Percentiles rank a stretch among this genome's conserved stretches.
Evolutionary conservation across 2,797 vertebrate genomes (phyloP).

Genomic region (Brachymystax lenok): DNA sequence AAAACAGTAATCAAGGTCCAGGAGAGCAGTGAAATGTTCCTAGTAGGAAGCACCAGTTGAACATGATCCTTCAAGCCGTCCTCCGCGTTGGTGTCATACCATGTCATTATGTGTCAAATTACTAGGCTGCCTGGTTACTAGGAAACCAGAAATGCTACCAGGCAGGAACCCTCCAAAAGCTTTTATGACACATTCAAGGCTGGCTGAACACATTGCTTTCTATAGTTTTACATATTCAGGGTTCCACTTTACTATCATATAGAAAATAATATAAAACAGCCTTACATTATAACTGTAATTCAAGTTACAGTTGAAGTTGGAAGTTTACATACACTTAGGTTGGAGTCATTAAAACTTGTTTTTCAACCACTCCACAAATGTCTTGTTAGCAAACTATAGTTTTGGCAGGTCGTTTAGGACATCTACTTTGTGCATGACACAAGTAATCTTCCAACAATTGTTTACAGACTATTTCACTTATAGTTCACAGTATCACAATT

Average conservation of each 20-base stretch:
- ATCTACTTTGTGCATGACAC: no score
- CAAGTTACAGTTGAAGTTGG: background rate
- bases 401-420: no score
- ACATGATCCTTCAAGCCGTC: slow-evolving; percentile 31
- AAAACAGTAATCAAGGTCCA: background rate
- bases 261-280: background rate
- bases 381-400: no score
- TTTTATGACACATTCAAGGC: slow-evolving; percentile 12
- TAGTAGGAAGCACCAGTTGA: slow-evolving; percentile 1
- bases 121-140: slow-evolving; percentile 45
- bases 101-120: slow-evolving; percentile 33
- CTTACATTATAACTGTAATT: background rate
- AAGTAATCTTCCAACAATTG: no score
- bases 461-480: no score
- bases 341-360: no score
- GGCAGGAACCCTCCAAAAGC: slow-evolving; percentile 21
- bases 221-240: background rate
- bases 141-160: slow-evolving; percentile 40
- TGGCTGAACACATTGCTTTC: slow-evolving; percentile 13
- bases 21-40: background rate
- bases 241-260: background rate
- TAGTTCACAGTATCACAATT: no score
- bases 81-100: background rate
- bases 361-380: no score
- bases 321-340: background rate